These are phyloP conservation scores for Antedon bifida DNA, from an alignment of 35 echinoderm and acorn worm species.

Conservation along the genomic window DNA sequence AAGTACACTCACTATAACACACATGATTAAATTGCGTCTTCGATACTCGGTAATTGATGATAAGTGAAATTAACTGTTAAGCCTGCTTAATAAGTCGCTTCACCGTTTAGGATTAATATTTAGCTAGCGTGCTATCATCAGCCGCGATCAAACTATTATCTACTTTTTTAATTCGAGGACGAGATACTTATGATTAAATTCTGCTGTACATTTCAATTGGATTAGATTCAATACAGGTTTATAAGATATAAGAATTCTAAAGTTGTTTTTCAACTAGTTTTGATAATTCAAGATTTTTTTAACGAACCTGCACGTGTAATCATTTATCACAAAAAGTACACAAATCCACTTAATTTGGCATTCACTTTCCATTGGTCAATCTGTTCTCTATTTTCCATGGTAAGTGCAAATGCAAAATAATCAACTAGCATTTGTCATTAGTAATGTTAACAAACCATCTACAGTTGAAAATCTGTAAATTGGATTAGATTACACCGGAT, in stretches of 20 bases:
- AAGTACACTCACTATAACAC: background rate
- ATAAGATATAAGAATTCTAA: background rate
- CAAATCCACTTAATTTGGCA: too few species aligned
- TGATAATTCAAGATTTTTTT: background rate
- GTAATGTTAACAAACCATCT: too few species aligned
- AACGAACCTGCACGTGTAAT: background rate
- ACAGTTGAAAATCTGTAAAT: too few species aligned
- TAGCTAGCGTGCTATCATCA: background rate
- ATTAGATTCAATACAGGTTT: too few species aligned
- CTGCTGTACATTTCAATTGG: background rate
- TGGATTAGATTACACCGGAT: too few species aligned
- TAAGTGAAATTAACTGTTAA: constrained; percentile 9
- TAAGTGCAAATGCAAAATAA: too few species aligned
- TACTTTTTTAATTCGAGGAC: background rate
- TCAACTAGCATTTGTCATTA: too few species aligned
- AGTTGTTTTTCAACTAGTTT: background rate
- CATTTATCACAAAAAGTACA: too few species aligned
- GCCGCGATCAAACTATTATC: background rate
- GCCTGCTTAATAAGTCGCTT: background rate
- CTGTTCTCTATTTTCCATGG: too few species aligned
- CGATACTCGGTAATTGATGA: constrained; percentile 36
- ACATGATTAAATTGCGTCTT: background rate
- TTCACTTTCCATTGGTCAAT: too few species aligned
- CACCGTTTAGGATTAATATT: background rate
- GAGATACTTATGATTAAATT: background rate